Percentiles rank a stretch among this genome's conserved stretches.
phyloP scores from a whole-genome alignment of 2,113 vertebrate genomes.

The Corythoichthys haematopterus region DNA sequence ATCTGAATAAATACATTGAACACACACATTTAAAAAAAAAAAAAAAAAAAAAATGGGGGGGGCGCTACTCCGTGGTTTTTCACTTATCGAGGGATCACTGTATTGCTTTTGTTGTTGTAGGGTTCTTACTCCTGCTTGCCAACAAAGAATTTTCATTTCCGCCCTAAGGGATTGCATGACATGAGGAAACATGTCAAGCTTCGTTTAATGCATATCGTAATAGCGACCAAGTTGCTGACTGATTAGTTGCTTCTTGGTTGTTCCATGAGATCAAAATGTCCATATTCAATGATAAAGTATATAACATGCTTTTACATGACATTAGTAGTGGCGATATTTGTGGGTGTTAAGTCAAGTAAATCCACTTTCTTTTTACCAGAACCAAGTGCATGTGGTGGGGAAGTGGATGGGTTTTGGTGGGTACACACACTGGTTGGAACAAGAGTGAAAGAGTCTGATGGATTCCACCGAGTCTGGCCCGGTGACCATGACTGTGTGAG shows the following conservation, averaged over 20 bases:
- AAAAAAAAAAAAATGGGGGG: too few species aligned
- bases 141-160: too few species aligned
- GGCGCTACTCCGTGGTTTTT: too few species aligned
- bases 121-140: too few species aligned
- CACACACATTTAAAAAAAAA: too few species aligned
- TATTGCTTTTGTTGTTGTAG: too few species aligned
- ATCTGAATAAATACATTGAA: too few species aligned
- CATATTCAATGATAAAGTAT: neutral
- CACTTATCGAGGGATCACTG: too few species aligned
- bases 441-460: neutral
- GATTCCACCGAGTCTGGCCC: conserved; percentile 1
- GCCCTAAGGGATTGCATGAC: neutral
- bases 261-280: neutral
- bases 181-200: neutral
- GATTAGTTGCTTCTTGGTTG: neutral
- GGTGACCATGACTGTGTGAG: neutral
- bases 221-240: neutral
- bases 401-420: neutral
- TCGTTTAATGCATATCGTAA: neutral
- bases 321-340: neutral
- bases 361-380: neutral
- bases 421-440: neutral
- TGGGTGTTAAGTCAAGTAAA: neutral
- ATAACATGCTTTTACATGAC: neutral
- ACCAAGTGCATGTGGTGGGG: neutral